Base-by-base conservation (phyloP, 1,140 invertebrate genomes). In the Trichoplusia ni region DNA sequence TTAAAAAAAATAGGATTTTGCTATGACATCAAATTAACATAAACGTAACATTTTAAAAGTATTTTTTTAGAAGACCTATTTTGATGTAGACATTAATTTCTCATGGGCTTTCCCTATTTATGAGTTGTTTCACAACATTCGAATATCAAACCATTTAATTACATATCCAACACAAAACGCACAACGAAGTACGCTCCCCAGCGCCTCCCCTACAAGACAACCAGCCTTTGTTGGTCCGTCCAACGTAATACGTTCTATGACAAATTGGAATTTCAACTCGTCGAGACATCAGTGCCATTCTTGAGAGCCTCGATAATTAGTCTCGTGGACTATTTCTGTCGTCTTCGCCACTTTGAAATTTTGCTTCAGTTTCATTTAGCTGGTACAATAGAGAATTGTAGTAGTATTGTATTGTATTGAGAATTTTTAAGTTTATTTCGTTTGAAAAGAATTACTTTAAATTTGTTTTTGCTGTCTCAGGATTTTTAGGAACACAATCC, bases 231-330 rank as follows among this genome's bases (percentile, higher is more conserved):
- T 82, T 46, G 44, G n/a, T 51, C 40, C 31, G 40, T 53, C 51
- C 56, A 47, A 42, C 46, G 73, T 79, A 77, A 78, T 81, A 75
- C 74, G 71, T 76, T 79, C 67, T 82, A 75, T 71, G 70, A 73
- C 68, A 77, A 79, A 79, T 79, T 79, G 72, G 31, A 54, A 67
- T 51, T 67, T 70, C 64, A 64, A 73, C 42, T 60, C 54, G 25
- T 13, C 19, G 19, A 38, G 68, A 64, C 71, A 68, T 19, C 68
- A 65, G 21, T 18, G 40, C 56, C 31, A 46, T 62, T 56, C 56
- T 46, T 38, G 21, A 27, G 40, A 38, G 60, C 27, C 31, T 49
- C 65, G 27, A 54, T 38, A 54, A 54, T 54, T 54, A 25, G 51
- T 54, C 21, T 16, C 18, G 8, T 35, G 7, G n/a, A 37, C 33